Evolutionary conservation across 2,888 invertebrate genomes (phyloP), one percentile per base, ranked within the genome.

Genomic region (Heliconius cydno): DNA sequence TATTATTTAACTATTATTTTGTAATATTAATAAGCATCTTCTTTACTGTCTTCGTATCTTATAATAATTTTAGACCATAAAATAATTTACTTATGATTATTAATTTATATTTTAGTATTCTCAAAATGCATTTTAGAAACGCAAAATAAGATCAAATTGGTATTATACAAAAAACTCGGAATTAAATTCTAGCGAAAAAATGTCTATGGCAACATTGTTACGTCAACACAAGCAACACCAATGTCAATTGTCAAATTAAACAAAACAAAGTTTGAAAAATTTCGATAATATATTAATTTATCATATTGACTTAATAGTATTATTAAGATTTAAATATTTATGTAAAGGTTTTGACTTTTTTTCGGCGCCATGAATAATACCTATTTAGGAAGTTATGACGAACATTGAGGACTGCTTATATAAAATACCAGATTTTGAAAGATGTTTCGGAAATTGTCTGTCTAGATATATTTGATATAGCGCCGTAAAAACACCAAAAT

Each of bases 1-100:
- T 25, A 9, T 52, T 22, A 10, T 30, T 68, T 12, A n/a, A 25
- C 22, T 52, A 76, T 89, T 7, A 71, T 52, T 46, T 25, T 12
- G 13, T 63, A 19, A 52, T 19, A 52, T 52, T 52, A 52, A 52
- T 52, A 52, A 52, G 15, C 19, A 12, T 6, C 15, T 19, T 52
- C 34, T 34, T 34, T 34, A 34, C 34, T 9, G 7, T 34, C 34
- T 34, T 34, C 34, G 34, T 2, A 41, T 41, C 6, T 12, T 41
- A 34, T 4, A 4, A 38, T 9, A 38, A 38, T 38, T 38, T 38
- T 38, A 38, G 38, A 38, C 38, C 9, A 38, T 19, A 19, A 19
- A 19, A 52, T 7, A 19, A 52, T 52, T 19, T 12, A 41, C 2
- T 41, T 41, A 41, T 41, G 38, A 12, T 41, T 41, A 41, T 41